Base-by-base conservation (phyloP, 2,888 invertebrate species). In the Campaea margaritaria region DNA sequence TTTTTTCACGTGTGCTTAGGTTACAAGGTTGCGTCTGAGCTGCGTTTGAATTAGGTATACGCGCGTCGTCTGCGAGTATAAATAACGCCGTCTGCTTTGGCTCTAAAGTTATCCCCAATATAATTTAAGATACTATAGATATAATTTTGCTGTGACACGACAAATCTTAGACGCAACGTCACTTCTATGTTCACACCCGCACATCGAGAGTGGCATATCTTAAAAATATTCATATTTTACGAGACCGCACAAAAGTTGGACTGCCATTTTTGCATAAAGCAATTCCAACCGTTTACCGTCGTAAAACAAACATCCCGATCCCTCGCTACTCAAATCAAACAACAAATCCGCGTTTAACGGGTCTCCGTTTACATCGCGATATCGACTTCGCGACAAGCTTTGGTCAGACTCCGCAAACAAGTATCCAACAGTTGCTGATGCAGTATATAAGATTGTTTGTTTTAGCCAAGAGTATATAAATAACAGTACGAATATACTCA, bases 341-440 rank as follows among this genome's bases (percentile, higher is more conserved):
- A 67, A 67, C 62, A 63, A 67, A 64, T 62, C 60, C 48, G 44
- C 27, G 58, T 53, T 65, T 53, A 62, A 52, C 45, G 36, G 47
- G 44, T 51, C 49, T 54, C 42, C 53, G 15, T 54, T 57, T 55
- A 53, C 54, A 52, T 60, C 57, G 48, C 54, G 61, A 61, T 61
- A 61, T 60, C 56, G 59, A 62, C 61, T 68, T 65, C 62, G 54
- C 55, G 58, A 64, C 48, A 59, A 68, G 62, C 64, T 64, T 60
- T 53, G 64, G 64, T 59, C 68, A 62, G 63, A 52, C 56, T 65
- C 57, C 39, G 62, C 64, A 64, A 68, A 68, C 68, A 64, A 41
- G 51, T 58, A 42, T 27, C 47, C 42, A 10, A 27, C n/a, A 13
- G 15, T 12, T 45, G 0, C 4, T 4, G 0, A 39, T 5, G 51